Evolutionary conservation across 1,140 invertebrate genomes (phyloP).

Genomic region (Neodiprion lecontei): DNA sequence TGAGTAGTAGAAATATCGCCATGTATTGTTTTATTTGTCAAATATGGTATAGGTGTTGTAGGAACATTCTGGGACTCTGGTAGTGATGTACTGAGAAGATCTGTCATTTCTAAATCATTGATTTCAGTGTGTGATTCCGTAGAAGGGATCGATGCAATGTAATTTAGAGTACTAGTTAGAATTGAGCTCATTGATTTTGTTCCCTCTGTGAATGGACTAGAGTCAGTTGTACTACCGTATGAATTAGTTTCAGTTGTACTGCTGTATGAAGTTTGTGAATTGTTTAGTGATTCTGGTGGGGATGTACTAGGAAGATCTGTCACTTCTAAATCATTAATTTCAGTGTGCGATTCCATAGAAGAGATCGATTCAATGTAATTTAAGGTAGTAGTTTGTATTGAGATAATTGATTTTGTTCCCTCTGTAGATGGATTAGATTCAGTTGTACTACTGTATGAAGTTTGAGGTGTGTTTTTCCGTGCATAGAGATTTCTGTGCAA

Average conservation of each 20-base stretch:
- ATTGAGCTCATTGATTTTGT: too few species aligned
- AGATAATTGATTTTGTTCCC: background rate
- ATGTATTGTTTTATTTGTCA: too few species aligned
- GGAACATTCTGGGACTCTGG: too few species aligned
- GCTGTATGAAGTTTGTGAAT: background rate
- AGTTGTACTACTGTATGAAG: background rate
- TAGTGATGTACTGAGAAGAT: too few species aligned
- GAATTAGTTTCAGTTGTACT: background rate
- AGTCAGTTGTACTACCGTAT: background rate
- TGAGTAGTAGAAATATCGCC: too few species aligned
- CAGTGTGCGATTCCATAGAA: background rate
- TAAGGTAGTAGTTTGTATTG: background rate
- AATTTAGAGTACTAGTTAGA: too few species aligned
- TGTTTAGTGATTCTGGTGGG: background rate
- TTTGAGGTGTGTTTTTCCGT: background rate
- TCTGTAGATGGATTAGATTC: background rate
- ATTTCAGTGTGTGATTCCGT: too few species aligned
- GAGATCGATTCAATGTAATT: background rate
- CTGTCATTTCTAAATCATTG: too few species aligned
- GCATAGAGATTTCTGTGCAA: background rate
- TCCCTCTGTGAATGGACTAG: too few species aligned
- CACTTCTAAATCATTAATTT: background rate
- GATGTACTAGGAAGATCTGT: background rate
- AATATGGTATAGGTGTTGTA: too few species aligned
- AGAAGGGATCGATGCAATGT: too few species aligned